A percentile compares a stretch with the other conserved stretches of the same genome.
Evolutionary conservation across 2,888 invertebrate genomes (phyloP).

Genomic region (Lordiphosa andalusiaca): DNA sequence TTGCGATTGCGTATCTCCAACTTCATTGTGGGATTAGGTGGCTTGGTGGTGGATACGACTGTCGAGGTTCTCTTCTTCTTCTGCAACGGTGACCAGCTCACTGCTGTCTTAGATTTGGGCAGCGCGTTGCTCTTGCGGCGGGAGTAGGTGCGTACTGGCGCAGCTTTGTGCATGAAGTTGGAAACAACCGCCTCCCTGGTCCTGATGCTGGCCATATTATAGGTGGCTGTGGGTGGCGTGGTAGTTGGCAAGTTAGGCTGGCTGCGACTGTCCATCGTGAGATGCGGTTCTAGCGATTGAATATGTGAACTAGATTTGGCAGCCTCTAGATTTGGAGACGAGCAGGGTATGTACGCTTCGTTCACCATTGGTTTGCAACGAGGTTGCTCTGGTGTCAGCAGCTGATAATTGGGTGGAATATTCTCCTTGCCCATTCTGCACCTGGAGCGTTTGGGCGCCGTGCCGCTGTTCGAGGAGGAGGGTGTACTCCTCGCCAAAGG

Average conservation of each 20-base stretch:
- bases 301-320: neutral
- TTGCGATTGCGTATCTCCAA: slow-evolving; percentile 61
- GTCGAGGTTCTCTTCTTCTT: slow-evolving; percentile 29
- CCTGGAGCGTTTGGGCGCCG: neutral
- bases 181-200: neutral
- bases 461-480: slow-evolving; percentile 9
- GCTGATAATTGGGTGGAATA: neutral
- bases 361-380: slow-evolving; percentile 25
- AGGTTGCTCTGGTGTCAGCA: slow-evolving; percentile 39
- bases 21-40: slow-evolving; percentile 40
- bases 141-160: slow-evolving; percentile 69
- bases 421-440: slow-evolving; percentile 41
- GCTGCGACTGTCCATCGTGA: neutral
- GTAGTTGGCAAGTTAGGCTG: neutral
- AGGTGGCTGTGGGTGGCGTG: neutral
- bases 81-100: slow-evolving; percentile 40
- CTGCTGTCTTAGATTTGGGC: slow-evolving; percentile 14
- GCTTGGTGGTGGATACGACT: slow-evolving; percentile 48
- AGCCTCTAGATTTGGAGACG: neutral
- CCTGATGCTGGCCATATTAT: neutral
- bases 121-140: slow-evolving; percentile 29
- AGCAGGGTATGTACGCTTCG: neutral
- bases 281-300: neutral
- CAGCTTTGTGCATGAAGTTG: slow-evolving; percentile 22
- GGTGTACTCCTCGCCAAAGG: slow-evolving; percentile 59